These are phyloP conservation scores for Porites australiensis DNA, from an alignment of 64 coral and sea anemone genomes.

Conservation along the genomic window DNA sequence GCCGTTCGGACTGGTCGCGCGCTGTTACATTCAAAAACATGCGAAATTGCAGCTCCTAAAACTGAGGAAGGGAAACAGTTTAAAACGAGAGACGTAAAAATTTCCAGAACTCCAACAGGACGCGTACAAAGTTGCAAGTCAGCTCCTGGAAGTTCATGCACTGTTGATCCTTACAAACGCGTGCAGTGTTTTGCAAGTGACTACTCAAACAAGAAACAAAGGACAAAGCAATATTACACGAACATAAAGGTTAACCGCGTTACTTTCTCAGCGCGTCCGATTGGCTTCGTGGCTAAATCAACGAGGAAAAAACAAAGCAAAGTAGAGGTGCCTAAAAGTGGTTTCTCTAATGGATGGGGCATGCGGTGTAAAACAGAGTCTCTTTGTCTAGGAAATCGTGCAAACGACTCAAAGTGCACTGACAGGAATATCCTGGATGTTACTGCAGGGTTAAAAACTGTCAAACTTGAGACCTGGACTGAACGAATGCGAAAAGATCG, in stretches of 20 bases:
- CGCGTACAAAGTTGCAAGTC: neutral
- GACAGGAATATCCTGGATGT: neutral
- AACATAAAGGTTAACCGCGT: constrained; percentile 63
- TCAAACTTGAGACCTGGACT: constrained; percentile 11
- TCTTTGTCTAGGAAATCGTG: neutral
- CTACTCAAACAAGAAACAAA: neutral
- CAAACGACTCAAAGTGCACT: neutral
- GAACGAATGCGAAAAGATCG: neutral
- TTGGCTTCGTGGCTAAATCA: neutral
- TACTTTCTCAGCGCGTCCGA: constrained; percentile 58
- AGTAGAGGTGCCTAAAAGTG: constrained; percentile 16
- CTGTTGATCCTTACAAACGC: constrained; percentile 3
- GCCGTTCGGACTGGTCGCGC: neutral
- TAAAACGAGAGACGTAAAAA: neutral
- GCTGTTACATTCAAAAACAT: neutral
- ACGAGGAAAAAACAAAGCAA: neutral
- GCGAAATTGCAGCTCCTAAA: neutral
- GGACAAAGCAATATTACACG: constrained; percentile 11
- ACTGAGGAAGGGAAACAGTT: neutral
- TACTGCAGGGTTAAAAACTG: constrained; percentile 39
- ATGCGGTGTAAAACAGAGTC: neutral
- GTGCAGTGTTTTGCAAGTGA: constrained; percentile 7
- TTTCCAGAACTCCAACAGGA: neutral
- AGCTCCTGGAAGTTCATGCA: neutral
- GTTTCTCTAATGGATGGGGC: constrained; percentile 62